Conservation (phyloP, 1,140 invertebrate genomes). For the Drosophila serrata region DNA sequence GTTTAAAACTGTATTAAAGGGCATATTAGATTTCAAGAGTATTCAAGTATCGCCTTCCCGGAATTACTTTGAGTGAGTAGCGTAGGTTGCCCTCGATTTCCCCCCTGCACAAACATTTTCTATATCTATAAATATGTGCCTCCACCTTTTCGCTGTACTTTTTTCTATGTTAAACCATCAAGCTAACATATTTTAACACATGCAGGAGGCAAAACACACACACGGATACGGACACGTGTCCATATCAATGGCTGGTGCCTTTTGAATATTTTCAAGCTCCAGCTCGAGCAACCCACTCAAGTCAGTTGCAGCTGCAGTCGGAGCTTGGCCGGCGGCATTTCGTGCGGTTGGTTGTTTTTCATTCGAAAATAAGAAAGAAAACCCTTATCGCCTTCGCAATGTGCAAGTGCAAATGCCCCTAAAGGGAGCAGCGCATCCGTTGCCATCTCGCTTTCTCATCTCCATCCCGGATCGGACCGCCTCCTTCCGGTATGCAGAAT, state of each 20-base stretch:
- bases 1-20: background rate
- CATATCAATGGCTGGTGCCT: conserved; percentile 78
- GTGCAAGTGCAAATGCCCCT: conserved; percentile 80
- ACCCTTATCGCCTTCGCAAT: conserved; percentile 77
- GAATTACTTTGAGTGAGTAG: conserved; percentile 4
- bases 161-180: conserved; percentile 81
- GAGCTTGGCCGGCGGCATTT: conserved; percentile 70
- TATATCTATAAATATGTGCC: conserved; percentile 77
- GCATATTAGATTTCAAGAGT: background rate
- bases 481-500: conserved; percentile 49
- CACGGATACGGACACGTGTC: conserved; percentile 61
- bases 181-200: conserved; percentile 84
- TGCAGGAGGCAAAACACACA: conserved; percentile 58
- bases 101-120: conserved; percentile 48
- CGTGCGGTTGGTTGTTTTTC: conserved; percentile 75
- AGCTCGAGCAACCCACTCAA: background rate
- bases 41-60: background rate
- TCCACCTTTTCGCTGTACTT: conserved; percentile 73
- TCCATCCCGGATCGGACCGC: background rate
- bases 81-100: conserved; percentile 17
- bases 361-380: conserved; percentile 80
- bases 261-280: conserved; percentile 72
- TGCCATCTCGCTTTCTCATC: conserved; percentile 44
- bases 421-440: conserved; percentile 70
- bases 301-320: conserved; percentile 56